Base-by-base conservation (phyloP, 2,113 vertebrate species). In the Macheiramphus alcinus region DNA sequence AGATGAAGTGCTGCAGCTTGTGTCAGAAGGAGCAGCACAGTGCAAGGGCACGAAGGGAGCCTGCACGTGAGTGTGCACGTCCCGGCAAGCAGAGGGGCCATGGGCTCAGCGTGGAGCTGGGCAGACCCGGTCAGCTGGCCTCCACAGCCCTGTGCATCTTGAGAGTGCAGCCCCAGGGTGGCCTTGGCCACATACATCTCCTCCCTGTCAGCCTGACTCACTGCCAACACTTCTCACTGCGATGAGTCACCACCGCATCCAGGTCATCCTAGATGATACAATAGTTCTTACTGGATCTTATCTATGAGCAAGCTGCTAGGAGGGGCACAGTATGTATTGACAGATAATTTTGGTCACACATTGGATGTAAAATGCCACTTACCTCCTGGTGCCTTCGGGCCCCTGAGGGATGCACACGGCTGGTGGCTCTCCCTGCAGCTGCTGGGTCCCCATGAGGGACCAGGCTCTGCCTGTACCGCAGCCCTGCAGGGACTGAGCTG, bases 31-130 rank as follows among this genome's bases (percentile, higher is more conserved):
- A 91, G 73, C n/a, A 67, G 78, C 52, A 16, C 45, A 53, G 55
- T 2, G 0, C 23, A 20, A 63, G 76, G 63, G 21, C 45, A 4
- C 1, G 27, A 38, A 75, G 13, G 32, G 62, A 70, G 19, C 55
- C 55, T 29, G 55, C 27, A 15, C 9, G 10, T 10, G 47, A 23
- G 7, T 2, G 4, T 1, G 2, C 18, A 7, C 1, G 0, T 63
- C 73, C n/a, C 1, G 10, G 38, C 38, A 47, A 52, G 76, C 3
- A 23, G 52, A 79, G 56, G 12, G 56, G 12, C 45, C 0, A 0
- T 40, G 85, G 74, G 43, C 74, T 92, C 36, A 26, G 87, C 4
- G 2, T 3, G 2, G 42, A 72, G 50, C 63, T 31, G 85, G 38
- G 36, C 83, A 90, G 62, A 42, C 14, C 32, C 1, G 1, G 62